phyloP scores from a whole-genome alignment of 1,140 invertebrate species.

The Elymnias hypermnestra region DNA sequence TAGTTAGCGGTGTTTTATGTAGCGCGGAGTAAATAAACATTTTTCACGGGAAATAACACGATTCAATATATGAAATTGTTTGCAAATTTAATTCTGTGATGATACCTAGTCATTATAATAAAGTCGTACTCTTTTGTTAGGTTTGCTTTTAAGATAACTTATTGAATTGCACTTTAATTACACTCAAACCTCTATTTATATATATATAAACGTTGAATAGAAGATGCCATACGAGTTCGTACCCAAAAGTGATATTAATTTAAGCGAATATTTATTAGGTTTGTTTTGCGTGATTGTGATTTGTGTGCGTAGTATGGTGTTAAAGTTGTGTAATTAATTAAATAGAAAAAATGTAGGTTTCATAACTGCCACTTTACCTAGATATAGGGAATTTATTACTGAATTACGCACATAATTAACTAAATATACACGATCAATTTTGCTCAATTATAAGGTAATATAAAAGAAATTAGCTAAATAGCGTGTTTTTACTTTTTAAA shows the following conservation, averaged over 20 bases:
- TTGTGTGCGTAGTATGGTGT: constrained; percentile 20
- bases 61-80: not conserved
- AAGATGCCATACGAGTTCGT: constrained; percentile 31
- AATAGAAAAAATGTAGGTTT: constrained; percentile 11
- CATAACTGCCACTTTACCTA: constrained; percentile 18
- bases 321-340: not conserved
- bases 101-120: constrained; percentile 26
- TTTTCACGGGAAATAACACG: not conserved
- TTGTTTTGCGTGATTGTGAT: constrained; percentile 50
- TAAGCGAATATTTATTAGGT: constrained; percentile 56
- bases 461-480: too few relatives aligned
- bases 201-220: constrained; percentile 7
- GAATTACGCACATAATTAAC: constrained; percentile 3
- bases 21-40: not conserved
- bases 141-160: not conserved
- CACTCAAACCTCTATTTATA: not conserved
- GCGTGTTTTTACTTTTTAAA: too few relatives aligned
- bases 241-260: constrained; percentile 71
- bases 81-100: constrained; percentile 20
- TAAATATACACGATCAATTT: constrained; percentile 3
- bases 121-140: not conserved
- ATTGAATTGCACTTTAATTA: not conserved
- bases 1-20: not conserved
- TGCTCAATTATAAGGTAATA: constrained; percentile 17
- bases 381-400: not conserved